phyloP scores from a whole-genome alignment of 2,888 invertebrate genomes.

The Aleiodes alternator region DNA sequence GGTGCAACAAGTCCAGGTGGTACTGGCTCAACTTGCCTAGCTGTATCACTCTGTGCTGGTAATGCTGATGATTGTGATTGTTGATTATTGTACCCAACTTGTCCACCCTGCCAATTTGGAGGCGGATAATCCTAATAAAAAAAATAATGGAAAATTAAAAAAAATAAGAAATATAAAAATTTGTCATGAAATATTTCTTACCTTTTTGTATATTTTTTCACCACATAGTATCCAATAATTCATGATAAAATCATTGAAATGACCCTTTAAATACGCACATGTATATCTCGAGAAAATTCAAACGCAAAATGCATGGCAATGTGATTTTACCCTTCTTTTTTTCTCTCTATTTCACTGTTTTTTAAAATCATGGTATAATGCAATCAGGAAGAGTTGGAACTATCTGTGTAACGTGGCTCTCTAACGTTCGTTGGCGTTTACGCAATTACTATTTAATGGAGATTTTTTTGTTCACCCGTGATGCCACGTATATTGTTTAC shows the following conservation, averaged over 20 bases:
- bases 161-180: not conserved
- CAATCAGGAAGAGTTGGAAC: not conserved
- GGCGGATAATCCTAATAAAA: constrained; percentile 71
- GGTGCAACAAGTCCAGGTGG: constrained; percentile 60
- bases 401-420: not conserved
- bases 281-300: constrained; percentile 4
- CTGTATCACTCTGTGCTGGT: constrained; percentile 59
- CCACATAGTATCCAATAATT: not conserved
- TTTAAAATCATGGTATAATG: no score
- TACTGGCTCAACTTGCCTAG: constrained; percentile 63
- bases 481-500: constrained; percentile 23
- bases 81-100: constrained; percentile 71
- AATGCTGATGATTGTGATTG: constrained; percentile 67
- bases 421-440: not conserved
- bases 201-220: constrained; percentile 56
- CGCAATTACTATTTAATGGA: not conserved
- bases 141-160: constrained; percentile 51
- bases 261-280: not conserved
- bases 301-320: constrained; percentile 46
- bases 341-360: constrained; percentile 21
- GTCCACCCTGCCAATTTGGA: constrained; percentile 70
- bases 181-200: constrained; percentile 58
- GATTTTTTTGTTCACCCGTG: not conserved
- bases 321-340: constrained; percentile 62
- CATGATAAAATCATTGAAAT: constrained; percentile 12